A percentile compares a stretch with the other conserved stretches of the same genome.
Conservation (phyloP, 2,888 invertebrate genomes). For the Heliconius cydno region DNA sequence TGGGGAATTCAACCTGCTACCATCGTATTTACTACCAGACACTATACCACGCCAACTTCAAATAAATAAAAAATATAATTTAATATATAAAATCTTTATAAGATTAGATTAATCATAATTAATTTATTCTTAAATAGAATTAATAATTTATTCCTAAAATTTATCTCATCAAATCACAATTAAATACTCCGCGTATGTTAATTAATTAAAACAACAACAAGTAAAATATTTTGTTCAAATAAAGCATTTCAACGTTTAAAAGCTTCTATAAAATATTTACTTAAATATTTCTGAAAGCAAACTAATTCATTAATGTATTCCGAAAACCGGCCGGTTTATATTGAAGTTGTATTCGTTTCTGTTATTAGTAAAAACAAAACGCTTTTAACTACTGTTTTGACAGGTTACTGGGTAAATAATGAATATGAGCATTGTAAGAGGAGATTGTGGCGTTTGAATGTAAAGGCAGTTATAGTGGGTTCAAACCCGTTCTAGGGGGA, state of each 20-base stretch:
- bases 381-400: conserved; percentile 79
- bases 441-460: too few species aligned
- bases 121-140: neutral
- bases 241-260: conserved; percentile 23
- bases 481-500: neutral
- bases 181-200: neutral
- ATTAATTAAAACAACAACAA: conserved; percentile 3
- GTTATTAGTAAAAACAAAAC: conserved; percentile 74
- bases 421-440: conserved; percentile 44
- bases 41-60: too few species aligned
- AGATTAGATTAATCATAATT: too few species aligned
- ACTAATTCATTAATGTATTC: conserved; percentile 37
- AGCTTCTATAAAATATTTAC: conserved; percentile 21
- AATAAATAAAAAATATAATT: too few species aligned
- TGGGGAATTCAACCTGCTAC: too few species aligned
- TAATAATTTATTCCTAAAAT: neutral
- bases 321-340: conserved; percentile 37
- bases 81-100: too few species aligned
- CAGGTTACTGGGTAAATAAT: conserved; percentile 69
- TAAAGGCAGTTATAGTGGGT: neutral
- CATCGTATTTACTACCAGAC: too few species aligned
- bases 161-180: neutral
- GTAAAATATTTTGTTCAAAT: conserved; percentile 15
- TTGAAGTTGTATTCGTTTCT: conserved; percentile 56
- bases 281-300: conserved; percentile 23